These are phyloP conservation scores for Drosophila anomelani DNA, from an alignment of 2,888 invertebrate species.

Conservation along the genomic window DNA sequence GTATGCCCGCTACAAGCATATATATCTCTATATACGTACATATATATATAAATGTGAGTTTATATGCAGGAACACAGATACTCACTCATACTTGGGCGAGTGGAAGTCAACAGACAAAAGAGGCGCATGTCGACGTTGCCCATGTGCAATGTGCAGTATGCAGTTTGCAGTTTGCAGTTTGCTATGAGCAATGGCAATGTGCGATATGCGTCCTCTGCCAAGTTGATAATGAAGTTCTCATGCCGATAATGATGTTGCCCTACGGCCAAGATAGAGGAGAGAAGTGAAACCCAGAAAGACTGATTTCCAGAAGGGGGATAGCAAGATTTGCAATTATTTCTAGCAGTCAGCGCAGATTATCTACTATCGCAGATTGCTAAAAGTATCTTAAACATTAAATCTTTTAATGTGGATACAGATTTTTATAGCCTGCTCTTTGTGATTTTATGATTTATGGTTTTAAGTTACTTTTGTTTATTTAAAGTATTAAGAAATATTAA, in stretches of 20 bases:
- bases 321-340: conserved; percentile 60
- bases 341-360: conserved; percentile 63
- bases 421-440: not conserved
- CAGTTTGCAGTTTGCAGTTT: conserved; percentile 24
- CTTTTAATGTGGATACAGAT: not conserved
- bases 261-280: conserved; percentile 55
- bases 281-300: conserved; percentile 8
- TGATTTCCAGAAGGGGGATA: not conserved
- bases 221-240: conserved; percentile 60
- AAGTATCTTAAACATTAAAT: conserved; percentile 8
- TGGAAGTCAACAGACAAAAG: conserved; percentile 75
- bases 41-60: conserved; percentile 9
- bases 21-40: conserved; percentile 4
- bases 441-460: not conserved
- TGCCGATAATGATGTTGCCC: conserved; percentile 61
- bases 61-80: conserved; percentile 17
- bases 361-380: conserved; percentile 28
- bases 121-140: conserved; percentile 70
- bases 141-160: conserved; percentile 55
- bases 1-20: conserved; percentile 21
- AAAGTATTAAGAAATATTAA: not conserved
- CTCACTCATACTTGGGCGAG: conserved; percentile 24
- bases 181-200: conserved; percentile 14
- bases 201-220: conserved; percentile 35
- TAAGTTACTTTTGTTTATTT: no score